Conservation (phyloP, 2,888 invertebrate species). For the Acronicta alni region DNA sequence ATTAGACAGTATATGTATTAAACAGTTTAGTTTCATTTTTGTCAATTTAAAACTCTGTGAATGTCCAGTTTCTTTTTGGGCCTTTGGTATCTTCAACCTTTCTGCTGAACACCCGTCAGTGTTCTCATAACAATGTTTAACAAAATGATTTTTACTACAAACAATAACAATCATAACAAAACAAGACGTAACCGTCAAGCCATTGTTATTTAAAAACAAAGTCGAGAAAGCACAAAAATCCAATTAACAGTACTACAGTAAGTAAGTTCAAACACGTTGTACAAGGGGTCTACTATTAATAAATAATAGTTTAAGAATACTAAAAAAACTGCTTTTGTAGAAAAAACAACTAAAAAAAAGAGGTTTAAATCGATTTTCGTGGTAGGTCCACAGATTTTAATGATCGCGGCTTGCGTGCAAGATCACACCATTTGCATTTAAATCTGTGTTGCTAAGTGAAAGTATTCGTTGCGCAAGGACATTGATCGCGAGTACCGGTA, state of each 20-base stretch:
- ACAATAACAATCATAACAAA: constrained; percentile 1
- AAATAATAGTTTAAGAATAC: too few species aligned
- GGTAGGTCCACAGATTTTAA: constrained; percentile 15
- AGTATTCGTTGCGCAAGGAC: constrained; percentile 55
- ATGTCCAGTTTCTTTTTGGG: too few species aligned
- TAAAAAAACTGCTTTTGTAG: too few species aligned
- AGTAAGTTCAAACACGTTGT: constrained; percentile 16
- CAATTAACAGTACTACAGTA: constrained; percentile 8
- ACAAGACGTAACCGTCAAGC: background rate
- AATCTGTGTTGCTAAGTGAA: constrained; percentile 60
- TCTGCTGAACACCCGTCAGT: too few species aligned
- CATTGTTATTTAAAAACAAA: constrained; percentile 21
- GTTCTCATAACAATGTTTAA: background rate
- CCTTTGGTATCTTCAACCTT: too few species aligned
- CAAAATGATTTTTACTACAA: background rate
- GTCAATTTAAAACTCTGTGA: too few species aligned
- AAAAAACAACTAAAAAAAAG: too few species aligned
- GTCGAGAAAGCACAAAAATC: constrained; percentile 28
- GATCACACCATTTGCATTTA: constrained; percentile 54
- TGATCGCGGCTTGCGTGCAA: constrained; percentile 32
- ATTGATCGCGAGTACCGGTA: constrained; percentile 34
- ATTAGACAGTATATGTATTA: too few species aligned
- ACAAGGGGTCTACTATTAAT: too few species aligned
- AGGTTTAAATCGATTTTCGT: too few species aligned
- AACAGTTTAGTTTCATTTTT: too few species aligned